These are phyloP conservation scores for Notechis scutatus DNA, from an alignment of 2,113 vertebrate genomes.

Conservation along the genomic window DNA sequence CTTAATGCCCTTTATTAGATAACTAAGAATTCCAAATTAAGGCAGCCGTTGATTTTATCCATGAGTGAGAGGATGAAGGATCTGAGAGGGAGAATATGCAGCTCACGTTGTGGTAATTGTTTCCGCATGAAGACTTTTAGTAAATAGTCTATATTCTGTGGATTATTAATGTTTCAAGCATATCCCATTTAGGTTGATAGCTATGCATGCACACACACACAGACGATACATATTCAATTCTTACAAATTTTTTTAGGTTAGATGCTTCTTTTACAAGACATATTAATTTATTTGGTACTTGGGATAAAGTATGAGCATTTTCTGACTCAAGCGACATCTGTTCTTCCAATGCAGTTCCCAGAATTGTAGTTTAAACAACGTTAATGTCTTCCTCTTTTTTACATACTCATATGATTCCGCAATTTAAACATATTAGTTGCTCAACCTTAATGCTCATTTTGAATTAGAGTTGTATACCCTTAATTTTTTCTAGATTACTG, in stretches of 20 bases:
- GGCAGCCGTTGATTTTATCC: neutral
- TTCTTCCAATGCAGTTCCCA: neutral
- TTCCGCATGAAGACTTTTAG: neutral
- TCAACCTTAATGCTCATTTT: neutral
- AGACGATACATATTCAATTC: neutral
- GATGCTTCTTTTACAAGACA: neutral
- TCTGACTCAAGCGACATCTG: neutral
- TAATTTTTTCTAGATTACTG: neutral
- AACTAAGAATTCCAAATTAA: neutral
- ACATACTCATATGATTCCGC: neutral
- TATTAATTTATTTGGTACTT: neutral
- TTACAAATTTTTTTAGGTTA: neutral
- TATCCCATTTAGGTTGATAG: neutral
- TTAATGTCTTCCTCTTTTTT: slow-evolving; percentile 6
- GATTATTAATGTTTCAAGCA: neutral
- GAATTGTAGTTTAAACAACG: neutral
- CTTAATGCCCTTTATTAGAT: neutral
- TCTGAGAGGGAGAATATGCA: neutral
- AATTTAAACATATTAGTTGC: neutral
- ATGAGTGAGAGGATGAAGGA: neutral
- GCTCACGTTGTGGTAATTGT: neutral
- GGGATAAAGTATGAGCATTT: neutral
- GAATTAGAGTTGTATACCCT: neutral
- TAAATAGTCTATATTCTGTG: neutral
- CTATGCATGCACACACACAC: neutral